Evolutionary conservation across 1,140 invertebrate genomes (phyloP).

Genomic region (Ips typographus): DNA sequence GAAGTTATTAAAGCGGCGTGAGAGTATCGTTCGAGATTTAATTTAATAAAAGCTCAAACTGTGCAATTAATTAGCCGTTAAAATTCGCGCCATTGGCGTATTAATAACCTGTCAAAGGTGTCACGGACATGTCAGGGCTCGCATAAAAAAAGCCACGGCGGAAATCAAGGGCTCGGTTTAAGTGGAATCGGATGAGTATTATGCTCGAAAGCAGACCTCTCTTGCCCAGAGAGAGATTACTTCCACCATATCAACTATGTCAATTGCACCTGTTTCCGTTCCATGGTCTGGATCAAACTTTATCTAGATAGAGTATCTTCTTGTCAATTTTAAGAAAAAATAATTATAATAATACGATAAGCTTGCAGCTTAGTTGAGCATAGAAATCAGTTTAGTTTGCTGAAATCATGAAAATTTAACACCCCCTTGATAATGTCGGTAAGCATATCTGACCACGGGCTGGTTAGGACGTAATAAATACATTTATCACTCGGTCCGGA

Average conservation of each 20-base stretch:
- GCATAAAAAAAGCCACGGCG: constrained; percentile 21
- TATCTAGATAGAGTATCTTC: constrained; percentile 18
- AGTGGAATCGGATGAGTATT: constrained; percentile 34
- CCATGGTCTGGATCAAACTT: constrained; percentile 30
- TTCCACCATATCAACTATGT: constrained; percentile 33
- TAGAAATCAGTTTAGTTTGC: constrained; percentile 5
- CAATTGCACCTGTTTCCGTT: constrained; percentile 35
- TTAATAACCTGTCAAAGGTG: constrained; percentile 36
- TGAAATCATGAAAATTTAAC: constrained; percentile 26
- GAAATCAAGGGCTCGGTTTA: constrained; percentile 30
- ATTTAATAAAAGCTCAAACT: constrained; percentile 23
- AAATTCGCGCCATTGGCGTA: constrained; percentile 32
- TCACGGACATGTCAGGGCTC: constrained; percentile 27
- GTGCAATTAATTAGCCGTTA: constrained; percentile 31
- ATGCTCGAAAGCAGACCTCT: constrained; percentile 27
- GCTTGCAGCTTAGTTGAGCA: constrained; percentile 3
- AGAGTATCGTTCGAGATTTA: constrained; percentile 26
- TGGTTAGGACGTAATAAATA: constrained; percentile 29
- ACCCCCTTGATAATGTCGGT: constrained; percentile 18
- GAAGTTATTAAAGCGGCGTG: constrained; percentile 21
- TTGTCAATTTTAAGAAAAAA: constrained; percentile 30
- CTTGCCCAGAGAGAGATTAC: constrained; percentile 32
- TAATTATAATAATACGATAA: too few species aligned
- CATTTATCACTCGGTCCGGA: constrained; percentile 29
- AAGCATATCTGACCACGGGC: constrained; percentile 14